Evolutionary conservation across 2,797 vertebrate species (phyloP), one percentile per base, ranked within the genome.

Genomic region (Melanotaenia trifasciata): DNA sequence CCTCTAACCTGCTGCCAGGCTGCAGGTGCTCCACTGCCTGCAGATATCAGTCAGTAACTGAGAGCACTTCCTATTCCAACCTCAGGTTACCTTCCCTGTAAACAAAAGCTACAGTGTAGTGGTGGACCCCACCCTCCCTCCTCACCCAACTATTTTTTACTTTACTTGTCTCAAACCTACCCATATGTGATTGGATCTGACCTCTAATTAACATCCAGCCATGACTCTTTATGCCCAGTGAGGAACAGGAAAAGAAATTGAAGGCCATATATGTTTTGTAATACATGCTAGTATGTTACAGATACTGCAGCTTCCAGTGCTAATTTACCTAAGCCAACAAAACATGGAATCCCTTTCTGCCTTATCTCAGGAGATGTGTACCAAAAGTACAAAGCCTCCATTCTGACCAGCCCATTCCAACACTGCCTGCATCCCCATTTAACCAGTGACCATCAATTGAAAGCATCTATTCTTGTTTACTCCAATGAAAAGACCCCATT

Each of bases 91-190:
- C 45, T 76, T 74, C 30, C 71, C 56, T 53, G 70, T 45, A 85
- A 73, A 94, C 93, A 94, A 94, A 93, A 90, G 93, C 84, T 20
- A 71, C 85, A 90, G 86, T 93, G 89, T 90, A 65, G 64, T 54
- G n/a, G 60, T 57, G 66, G 3, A 76, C 84, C 74, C 84, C 85
- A 78, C 87, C 88, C 86, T 80, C 70, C 30, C 74, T 69, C 58
- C 33, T 57, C 61, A 58, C 60, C 40, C n/a, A 45, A 47, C 61
- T 50, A 50, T 79, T 75, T 26, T n/a, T n/a, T n/a, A n/a, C n/a
- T n/a, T 61, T 66, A 64, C 67, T 74, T 71, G 78, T 72, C 53
- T 66, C 66, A 32, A 67, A 74, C 47, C 73, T 77, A 61, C 40
- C 43, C 30, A 70, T 59, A 26, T 33, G 51, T 40, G 32, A 58